phyloP scores from a whole-genome alignment of 2,888 invertebrate species.

The Eupithecia vulgata region DNA sequence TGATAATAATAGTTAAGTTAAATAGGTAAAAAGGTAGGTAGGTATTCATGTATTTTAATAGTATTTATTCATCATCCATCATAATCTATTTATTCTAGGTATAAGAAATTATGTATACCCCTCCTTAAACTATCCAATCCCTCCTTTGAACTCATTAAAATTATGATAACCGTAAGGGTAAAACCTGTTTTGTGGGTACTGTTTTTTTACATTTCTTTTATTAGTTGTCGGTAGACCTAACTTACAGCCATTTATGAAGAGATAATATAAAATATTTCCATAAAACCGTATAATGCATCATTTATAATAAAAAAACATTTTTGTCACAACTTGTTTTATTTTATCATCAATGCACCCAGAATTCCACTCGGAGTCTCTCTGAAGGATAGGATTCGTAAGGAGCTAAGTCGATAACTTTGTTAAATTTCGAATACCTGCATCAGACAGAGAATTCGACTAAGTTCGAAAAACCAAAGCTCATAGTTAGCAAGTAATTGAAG shows the following conservation, averaged over 20 bases:
- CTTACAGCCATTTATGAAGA: neutral
- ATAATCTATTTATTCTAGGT: neutral
- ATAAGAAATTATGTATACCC: neutral
- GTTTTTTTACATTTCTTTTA: neutral
- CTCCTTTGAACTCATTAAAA: neutral
- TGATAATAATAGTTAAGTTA: neutral
- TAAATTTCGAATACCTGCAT: no score
- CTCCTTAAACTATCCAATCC: neutral
- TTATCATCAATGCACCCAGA: neutral
- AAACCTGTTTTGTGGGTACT: neutral
- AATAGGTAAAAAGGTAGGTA: neutral
- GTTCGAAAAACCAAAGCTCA: no score
- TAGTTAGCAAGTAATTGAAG: no score
- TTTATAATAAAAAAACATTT: neutral
- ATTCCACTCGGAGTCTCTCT: neutral
- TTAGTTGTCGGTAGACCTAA: neutral
- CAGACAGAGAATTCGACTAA: no score
- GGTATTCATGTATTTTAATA: neutral
- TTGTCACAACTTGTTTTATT: neutral
- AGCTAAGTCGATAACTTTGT: neutral
- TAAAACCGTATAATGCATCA: neutral
- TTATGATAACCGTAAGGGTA: neutral
- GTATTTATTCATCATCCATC: neutral
- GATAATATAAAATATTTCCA: neutral
- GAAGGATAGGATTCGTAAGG: neutral